Evolutionary conservation across 64 coral and sea anemone genomes (phyloP), one percentile per base, ranked within the genome.

Genomic region (Acropora yongei): DNA sequence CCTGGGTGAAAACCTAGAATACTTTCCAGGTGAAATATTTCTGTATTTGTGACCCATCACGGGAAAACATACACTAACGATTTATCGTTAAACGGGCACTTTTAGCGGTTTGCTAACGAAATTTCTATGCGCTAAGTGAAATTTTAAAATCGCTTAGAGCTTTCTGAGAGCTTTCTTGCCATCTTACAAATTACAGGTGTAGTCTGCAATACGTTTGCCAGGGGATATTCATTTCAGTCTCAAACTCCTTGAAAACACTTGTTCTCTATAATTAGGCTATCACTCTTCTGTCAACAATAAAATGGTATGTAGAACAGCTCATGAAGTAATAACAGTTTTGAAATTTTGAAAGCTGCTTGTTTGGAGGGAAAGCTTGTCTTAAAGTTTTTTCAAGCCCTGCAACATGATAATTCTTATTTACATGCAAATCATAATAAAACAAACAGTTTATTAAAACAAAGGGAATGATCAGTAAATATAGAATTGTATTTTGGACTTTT

Each of bases 201-300:
- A 71, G 68, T 71, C 68, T 41, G 68, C 68, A 71, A 71, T 71
- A 71, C 68, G 39, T 71, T 71, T 71, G 68, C 68, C 68, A 71
- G 68, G 20, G 68, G 68, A 71, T 71, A 71, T 4, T 79, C 44
- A 51, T 79, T 79, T 79, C 18, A 79, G 1, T 79, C 77, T 50
- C 77, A 79, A 79, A 2, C 77, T 79, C 77, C 53, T 79, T 79
- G 77, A 79, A n/a, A 79, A 79, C 77, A 79, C 68, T 71, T 71
- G 68, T 71, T 71, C 39, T 71, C 68, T 71, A 71, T 71, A 71
- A 71, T 71, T 71, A 71, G 68, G 68, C 68, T 71, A 71, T 71
- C 68, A 71, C 68, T 71, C 68, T 71, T 71, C 68, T 71, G n/a
- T 39, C 68, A 71, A 71, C 67, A 71, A 71, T 71, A 71, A 71